A percentile compares a stretch with the other conserved stretches of the same genome.
phyloP scores from a whole-genome alignment of 2,113 vertebrate species.

The Phyllopteryx taeniolatus region DNA sequence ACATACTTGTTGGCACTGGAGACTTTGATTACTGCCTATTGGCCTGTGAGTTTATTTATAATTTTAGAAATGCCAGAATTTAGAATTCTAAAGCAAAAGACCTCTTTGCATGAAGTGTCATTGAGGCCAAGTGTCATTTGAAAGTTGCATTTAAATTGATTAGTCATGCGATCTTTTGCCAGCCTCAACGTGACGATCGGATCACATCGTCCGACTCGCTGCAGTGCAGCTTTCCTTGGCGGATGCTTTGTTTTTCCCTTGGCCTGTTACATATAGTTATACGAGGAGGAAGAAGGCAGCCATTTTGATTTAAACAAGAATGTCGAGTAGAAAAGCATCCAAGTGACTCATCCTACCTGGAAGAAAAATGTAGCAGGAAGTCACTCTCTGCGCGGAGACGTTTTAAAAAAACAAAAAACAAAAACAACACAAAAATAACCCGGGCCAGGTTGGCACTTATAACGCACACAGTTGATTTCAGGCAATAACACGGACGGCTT shows the following conservation, averaged over 20 bases:
- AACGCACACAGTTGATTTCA: conserved; percentile 55
- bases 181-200: conserved; percentile 71
- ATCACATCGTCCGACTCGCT: conserved; percentile 69
- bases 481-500: conserved; percentile 54
- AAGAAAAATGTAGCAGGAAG: conserved; percentile 65
- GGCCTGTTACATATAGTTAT: conserved; percentile 55
- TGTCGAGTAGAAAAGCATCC: conserved; percentile 38
- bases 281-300: neutral
- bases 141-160: conserved; percentile 48
- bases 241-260: conserved; percentile 25
- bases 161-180: conserved; percentile 57
- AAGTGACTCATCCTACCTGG: conserved; percentile 41
- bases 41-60: conserved; percentile 66
- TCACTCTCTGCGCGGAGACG: conserved; percentile 39
- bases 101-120: conserved; percentile 40
- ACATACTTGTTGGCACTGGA: conserved; percentile 66
- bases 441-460: conserved; percentile 75
- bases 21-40: conserved; percentile 47
- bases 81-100: conserved; percentile 38
- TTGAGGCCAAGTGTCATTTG: conserved; percentile 47
- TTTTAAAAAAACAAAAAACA: conserved; percentile 2
- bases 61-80: conserved; percentile 56
- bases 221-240: conserved; percentile 74
- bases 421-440: conserved; percentile 2
- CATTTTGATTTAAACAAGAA: conserved; percentile 16